Percentiles rank a stretch among this genome's conserved stretches.
Conservation (phyloP, 2,888 invertebrate species). For the Diarsia dahlii region DNA sequence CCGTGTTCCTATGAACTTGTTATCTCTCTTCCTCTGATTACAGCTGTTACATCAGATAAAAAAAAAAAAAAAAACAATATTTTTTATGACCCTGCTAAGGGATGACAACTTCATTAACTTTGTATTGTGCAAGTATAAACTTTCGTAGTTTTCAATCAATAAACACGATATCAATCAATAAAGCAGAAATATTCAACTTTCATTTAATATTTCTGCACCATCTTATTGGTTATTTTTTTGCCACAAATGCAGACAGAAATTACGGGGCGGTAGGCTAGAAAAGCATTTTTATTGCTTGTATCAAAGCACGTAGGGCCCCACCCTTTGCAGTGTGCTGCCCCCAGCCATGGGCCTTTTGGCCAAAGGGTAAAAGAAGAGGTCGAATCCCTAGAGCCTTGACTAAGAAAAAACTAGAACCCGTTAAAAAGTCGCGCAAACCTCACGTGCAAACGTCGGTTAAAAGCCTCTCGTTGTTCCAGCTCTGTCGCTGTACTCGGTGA, state of each 20-base stretch:
- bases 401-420: not conserved
- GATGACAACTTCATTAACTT: not conserved
- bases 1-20: conserved; percentile 13
- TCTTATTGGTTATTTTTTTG: not conserved
- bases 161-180: too few species aligned
- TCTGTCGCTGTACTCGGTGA: conserved; percentile 96
- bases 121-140: not conserved
- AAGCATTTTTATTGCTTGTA: not conserved
- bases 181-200: too few species aligned
- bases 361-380: not conserved
- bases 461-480: conserved; percentile 93
- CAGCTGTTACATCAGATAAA: not conserved
- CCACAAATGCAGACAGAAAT: not conserved
- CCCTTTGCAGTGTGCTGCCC: not conserved
- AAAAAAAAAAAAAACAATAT: too few species aligned
- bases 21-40: conserved; percentile 6
- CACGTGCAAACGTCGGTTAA: not conserved
- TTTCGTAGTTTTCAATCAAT: not conserved
- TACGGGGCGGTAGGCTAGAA: not conserved
- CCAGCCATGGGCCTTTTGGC: not conserved
- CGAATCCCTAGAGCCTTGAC: not conserved
- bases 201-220: not conserved
- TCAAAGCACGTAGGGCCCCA: not conserved
- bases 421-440: not conserved
- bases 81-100: conserved; percentile 3